Percentiles rank a stretch among this genome's conserved stretches.
Conservation (phyloP, 1,140 invertebrate species). For the Wasmannia auropunctata region DNA sequence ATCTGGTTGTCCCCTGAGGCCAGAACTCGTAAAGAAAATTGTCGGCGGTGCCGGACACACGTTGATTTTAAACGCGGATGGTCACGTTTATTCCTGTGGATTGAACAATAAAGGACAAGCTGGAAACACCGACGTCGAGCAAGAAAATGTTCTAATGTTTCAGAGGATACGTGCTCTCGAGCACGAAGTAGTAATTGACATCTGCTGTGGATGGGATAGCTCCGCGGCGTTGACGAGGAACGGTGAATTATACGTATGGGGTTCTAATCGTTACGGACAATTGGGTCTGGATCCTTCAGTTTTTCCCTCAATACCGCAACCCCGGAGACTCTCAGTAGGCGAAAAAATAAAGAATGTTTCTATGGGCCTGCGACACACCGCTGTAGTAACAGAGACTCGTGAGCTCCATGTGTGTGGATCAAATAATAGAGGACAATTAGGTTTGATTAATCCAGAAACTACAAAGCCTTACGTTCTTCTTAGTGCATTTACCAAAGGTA, state of each 20-base stretch:
- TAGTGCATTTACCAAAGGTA: constrained; percentile 85
- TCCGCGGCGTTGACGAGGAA: constrained; percentile 88
- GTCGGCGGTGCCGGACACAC: constrained; percentile 92
- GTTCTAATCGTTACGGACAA: constrained; percentile 91
- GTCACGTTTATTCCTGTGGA: constrained; percentile 92
- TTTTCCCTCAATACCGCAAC: constrained; percentile 43
- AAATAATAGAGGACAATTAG: constrained; percentile 88
- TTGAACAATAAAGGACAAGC: constrained; percentile 94
- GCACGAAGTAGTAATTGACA: constrained; percentile 84
- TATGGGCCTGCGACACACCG: constrained; percentile 89
- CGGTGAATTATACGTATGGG: constrained; percentile 90
- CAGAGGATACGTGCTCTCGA: constrained; percentile 69
- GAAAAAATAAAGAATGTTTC: constrained; percentile 70
- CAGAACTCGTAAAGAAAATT: constrained; percentile 87
- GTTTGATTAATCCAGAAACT: constrained; percentile 79
- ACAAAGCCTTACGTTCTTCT: constrained; percentile 12
- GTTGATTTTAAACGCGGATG: constrained; percentile 88
- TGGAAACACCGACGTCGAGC: constrained; percentile 84
- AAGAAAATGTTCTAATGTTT: constrained; percentile 68
- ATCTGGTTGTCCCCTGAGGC: constrained; percentile 78
- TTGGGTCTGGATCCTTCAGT: constrained; percentile 83
- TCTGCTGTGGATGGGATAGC: constrained; percentile 91
- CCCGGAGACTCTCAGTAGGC: constrained; percentile 44
- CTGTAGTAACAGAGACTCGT: constrained; percentile 88
- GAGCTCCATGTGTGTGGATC: constrained; percentile 87